phyloP scores from a whole-genome alignment of 2,113 vertebrate species.

The Todiramphus chloris region DNA sequence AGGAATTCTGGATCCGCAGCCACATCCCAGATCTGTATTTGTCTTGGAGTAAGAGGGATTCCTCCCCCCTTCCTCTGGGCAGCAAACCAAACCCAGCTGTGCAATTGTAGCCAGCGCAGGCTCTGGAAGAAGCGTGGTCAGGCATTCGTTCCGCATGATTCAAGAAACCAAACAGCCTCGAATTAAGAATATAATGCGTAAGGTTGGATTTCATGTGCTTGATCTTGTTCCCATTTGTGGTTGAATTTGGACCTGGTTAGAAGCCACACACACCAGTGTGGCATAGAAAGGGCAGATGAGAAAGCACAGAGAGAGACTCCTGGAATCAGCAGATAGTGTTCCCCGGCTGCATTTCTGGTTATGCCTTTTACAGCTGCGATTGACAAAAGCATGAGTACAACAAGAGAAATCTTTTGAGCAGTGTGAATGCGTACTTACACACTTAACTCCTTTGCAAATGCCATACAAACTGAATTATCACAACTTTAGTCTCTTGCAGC shows the following conservation, averaged over 20 bases:
- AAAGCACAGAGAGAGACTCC: background rate
- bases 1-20: constrained; percentile 51
- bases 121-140: constrained; percentile 43
- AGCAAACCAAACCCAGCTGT: constrained; percentile 65
- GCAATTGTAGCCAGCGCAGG: background rate
- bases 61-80: constrained; percentile 34
- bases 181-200: constrained; percentile 35
- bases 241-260: constrained; percentile 34
- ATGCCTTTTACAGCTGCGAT: constrained; percentile 7
- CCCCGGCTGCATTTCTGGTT: background rate
- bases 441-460: background rate
- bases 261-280: constrained; percentile 27
- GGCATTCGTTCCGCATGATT: constrained; percentile 54
- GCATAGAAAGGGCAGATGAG: constrained; percentile 18
- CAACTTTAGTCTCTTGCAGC: background rate
- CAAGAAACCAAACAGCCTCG: constrained; percentile 26
- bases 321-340: constrained; percentile 9
- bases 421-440: background rate
- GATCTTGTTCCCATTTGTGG: constrained; percentile 17
- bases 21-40: constrained; percentile 58
- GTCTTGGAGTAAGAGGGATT: constrained; percentile 50
- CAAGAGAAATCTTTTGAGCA: background rate
- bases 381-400: background rate
- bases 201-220: constrained; percentile 54
- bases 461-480: background rate